Conservation (phyloP, 2,888 invertebrate species). For the Ochlodes sylvanus region DNA sequence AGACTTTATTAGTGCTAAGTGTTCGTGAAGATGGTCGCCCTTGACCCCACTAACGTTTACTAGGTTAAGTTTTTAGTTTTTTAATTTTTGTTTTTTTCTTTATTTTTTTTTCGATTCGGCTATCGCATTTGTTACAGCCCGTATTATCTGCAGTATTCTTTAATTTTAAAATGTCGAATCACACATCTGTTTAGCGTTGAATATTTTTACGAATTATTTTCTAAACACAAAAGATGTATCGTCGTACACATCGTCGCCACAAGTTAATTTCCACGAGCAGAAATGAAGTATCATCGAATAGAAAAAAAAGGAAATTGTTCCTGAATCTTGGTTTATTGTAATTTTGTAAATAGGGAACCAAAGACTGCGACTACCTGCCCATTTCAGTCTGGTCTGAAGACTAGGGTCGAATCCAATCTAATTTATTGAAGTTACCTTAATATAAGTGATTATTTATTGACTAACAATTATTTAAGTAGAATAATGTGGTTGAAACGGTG, state of each 20-base stretch:
- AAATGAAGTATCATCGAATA: slow-evolving; percentile 72
- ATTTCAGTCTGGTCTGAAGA: slow-evolving; percentile 60
- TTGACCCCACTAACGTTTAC: slow-evolving; percentile 57
- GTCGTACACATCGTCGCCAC: slow-evolving; percentile 56
- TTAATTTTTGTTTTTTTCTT: slow-evolving; percentile 38
- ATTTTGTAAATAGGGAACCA: slow-evolving; percentile 76
- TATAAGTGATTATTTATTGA: slow-evolving; percentile 80
- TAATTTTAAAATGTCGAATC: slow-evolving; percentile 30
- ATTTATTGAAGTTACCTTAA: slow-evolving; percentile 83
- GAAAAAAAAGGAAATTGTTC: slow-evolving; percentile 71
- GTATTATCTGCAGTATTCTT: slow-evolving; percentile 36
- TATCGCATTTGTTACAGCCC: slow-evolving; percentile 25
- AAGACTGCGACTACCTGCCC: slow-evolving; percentile 76
- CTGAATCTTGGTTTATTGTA: slow-evolving; percentile 47
- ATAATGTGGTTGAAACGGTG: slow-evolving; percentile 56
- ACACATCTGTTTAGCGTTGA: slow-evolving; percentile 25
- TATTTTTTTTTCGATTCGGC: slow-evolving; percentile 42
- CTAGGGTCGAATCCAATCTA: slow-evolving; percentile 64
- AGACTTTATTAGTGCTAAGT: slow-evolving; percentile 46
- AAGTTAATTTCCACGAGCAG: slow-evolving; percentile 72
- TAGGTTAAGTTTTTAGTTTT: slow-evolving; percentile 47
- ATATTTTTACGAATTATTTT: slow-evolving; percentile 21
- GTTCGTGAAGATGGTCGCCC: slow-evolving; percentile 50
- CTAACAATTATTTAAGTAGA: slow-evolving; percentile 67
- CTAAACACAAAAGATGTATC: slow-evolving; percentile 56